Evolutionary conservation across 92 coral and sea anemone species (phyloP).

Genomic region (Virgularia gustaviana): DNA sequence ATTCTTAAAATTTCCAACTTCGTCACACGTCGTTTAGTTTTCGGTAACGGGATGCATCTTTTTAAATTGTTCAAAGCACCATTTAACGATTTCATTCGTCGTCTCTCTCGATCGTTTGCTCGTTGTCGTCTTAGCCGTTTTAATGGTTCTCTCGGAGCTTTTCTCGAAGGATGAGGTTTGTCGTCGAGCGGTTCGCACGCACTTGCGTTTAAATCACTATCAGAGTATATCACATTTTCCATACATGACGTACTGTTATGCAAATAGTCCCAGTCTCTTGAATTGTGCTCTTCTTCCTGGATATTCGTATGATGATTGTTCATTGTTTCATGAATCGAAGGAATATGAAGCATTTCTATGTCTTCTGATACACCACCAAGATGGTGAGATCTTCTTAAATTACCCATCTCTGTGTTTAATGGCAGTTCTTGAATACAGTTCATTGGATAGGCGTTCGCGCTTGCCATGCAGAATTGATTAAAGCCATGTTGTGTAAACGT

Average conservation of each 20-base stretch:
- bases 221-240: background rate
- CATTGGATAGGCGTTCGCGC: background rate
- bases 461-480: background rate
- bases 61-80: constrained; percentile 92
- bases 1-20: constrained; percentile 90
- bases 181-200: constrained; percentile 6
- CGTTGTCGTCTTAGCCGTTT: constrained; percentile 96
- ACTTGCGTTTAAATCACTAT: background rate
- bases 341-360: constrained; percentile 16
- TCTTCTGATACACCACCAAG: background rate
- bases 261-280: background rate
- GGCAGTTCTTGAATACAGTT: background rate
- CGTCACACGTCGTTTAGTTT: constrained; percentile 89
- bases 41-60: constrained; percentile 94
- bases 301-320: background rate
- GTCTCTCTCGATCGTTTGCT: constrained; percentile 95
- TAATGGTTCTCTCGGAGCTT: constrained; percentile 72
- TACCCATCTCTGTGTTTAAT: no score
- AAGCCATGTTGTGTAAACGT: background rate
- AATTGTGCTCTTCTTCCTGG: background rate
- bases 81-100: constrained; percentile 90
- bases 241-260: background rate
- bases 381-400: no score
- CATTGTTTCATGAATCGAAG: constrained; percentile 33
- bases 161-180: background rate